Conservation (phyloP, 2,797 vertebrate species). For the Phrynocephalus guinanensis region DNA sequence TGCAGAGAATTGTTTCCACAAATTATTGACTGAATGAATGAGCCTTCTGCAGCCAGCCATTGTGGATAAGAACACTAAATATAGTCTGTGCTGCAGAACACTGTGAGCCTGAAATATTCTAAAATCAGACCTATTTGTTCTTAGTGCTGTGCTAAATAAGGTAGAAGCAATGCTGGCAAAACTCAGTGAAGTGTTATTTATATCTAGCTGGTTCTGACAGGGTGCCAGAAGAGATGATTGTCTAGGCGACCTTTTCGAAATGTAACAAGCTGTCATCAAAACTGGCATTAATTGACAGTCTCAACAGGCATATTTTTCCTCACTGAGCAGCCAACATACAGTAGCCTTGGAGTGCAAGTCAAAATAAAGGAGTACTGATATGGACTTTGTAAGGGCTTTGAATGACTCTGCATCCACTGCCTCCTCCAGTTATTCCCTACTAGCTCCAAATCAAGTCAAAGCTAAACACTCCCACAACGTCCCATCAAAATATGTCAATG, state of each 20-base stretch:
- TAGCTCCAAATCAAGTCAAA: slow-evolving; percentile 4
- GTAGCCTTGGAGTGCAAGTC: neutral
- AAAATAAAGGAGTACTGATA: neutral
- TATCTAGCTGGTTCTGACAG: neutral
- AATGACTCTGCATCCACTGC: neutral
- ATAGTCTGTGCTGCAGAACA: slow-evolving; percentile 41
- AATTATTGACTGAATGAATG: slow-evolving; percentile 8
- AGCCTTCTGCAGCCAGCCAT: neutral
- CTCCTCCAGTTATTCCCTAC: neutral
- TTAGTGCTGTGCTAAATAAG: slow-evolving; percentile 41
- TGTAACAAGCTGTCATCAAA: slow-evolving; percentile 36
- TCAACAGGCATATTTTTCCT: slow-evolving; percentile 30
- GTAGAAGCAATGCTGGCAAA: slow-evolving; percentile 36
- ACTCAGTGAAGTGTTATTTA: slow-evolving; percentile 34
- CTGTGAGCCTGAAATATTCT: slow-evolving; percentile 44
- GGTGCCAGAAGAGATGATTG: slow-evolving; percentile 25
- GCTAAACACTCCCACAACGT: neutral
- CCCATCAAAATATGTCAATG: neutral
- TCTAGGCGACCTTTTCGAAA: slow-evolving; percentile 40
- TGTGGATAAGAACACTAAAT: slow-evolving; percentile 55
- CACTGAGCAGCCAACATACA: neutral
- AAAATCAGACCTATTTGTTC: slow-evolving; percentile 41
- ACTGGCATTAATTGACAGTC: neutral
- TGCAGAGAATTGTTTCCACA: slow-evolving; percentile 50
- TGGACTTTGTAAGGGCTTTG: neutral